These are phyloP conservation scores for Anolis carolinensis DNA, from an alignment of 2,113 vertebrate species.

Conservation along the genomic window DNA sequence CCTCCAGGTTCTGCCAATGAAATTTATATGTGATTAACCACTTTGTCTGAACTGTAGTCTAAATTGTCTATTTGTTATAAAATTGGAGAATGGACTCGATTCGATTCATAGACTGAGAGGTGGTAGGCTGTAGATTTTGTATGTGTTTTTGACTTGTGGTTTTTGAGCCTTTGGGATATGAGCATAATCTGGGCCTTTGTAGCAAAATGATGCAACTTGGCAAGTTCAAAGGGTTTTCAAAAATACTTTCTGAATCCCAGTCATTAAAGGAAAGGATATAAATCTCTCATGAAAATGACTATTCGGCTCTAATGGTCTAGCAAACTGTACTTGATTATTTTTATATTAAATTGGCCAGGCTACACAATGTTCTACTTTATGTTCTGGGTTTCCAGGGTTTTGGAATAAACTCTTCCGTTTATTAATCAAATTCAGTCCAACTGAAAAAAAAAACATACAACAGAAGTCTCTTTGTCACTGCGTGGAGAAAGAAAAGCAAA, in stretches of 20 bases:
- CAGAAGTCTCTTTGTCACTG: slow-evolving; percentile 30
- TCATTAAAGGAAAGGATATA: slow-evolving; percentile 8
- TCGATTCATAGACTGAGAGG: not conserved
- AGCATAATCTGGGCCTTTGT: not conserved
- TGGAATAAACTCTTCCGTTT: slow-evolving; percentile 15
- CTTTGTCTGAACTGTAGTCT: not conserved
- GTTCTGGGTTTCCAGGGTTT: not conserved
- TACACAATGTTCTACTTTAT: slow-evolving; percentile 19
- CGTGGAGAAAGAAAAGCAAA: slow-evolving; percentile 1
- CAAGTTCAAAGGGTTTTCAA: not conserved
- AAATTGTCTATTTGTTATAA: not conserved
- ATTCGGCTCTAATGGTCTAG: slow-evolving; percentile 9
- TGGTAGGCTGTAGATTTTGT: not conserved
- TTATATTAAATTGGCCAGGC: slow-evolving; percentile 31
- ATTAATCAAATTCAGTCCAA: slow-evolving; percentile 23
- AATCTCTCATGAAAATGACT: slow-evolving; percentile 1
- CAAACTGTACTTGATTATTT: slow-evolving; percentile 25
- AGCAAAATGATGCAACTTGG: not conserved
- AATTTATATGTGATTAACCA: not conserved
- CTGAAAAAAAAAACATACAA: slow-evolving; percentile 17
- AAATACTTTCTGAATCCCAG: slow-evolving; percentile 6
- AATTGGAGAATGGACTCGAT: not conserved
- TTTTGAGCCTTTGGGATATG: not conserved
- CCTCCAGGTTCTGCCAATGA: not conserved
- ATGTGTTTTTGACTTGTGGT: not conserved